Conservation (phyloP, 2,113 vertebrate genomes). For the Nymphicus hollandicus region DNA sequence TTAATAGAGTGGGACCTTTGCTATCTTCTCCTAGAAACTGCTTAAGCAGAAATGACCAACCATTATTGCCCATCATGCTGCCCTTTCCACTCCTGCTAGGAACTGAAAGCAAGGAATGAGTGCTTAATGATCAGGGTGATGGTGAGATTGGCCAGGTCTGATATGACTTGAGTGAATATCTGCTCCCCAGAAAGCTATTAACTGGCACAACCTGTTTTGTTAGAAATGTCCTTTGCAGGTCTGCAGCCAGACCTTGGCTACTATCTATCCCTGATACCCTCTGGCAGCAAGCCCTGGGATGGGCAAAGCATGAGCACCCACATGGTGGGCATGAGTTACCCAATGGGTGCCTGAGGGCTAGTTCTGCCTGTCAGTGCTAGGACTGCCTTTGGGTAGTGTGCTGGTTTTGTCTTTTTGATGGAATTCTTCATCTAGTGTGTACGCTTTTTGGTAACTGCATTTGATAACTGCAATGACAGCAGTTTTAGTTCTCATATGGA, state of each 20-base stretch:
- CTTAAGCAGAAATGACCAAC: not conserved
- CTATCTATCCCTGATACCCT: not conserved
- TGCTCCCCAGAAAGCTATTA: not conserved
- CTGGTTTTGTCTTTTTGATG: not conserved
- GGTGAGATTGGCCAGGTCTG: not conserved
- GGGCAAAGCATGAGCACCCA: not conserved
- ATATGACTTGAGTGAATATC: not conserved
- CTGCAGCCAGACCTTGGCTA: not conserved
- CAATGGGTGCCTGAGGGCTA: accelerated
- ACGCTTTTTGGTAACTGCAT: not conserved
- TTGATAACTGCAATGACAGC: not conserved
- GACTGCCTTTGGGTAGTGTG: accelerated
- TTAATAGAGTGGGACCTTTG: not conserved
- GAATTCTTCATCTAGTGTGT: not conserved
- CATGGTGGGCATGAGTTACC: not conserved
- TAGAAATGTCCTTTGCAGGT: not conserved
- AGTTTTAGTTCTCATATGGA: not conserved
- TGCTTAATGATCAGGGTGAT: not conserved
- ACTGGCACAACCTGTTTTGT: not conserved
- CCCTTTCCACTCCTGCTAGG: not conserved
- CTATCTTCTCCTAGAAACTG: not conserved
- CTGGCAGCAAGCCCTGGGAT: not conserved
- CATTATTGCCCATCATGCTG: not conserved
- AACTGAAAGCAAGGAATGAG: not conserved
- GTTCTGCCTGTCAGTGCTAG: accelerated